Base-by-base conservation (phyloP, 2,113 vertebrate genomes). In the Lutjanus erythropterus region DNA sequence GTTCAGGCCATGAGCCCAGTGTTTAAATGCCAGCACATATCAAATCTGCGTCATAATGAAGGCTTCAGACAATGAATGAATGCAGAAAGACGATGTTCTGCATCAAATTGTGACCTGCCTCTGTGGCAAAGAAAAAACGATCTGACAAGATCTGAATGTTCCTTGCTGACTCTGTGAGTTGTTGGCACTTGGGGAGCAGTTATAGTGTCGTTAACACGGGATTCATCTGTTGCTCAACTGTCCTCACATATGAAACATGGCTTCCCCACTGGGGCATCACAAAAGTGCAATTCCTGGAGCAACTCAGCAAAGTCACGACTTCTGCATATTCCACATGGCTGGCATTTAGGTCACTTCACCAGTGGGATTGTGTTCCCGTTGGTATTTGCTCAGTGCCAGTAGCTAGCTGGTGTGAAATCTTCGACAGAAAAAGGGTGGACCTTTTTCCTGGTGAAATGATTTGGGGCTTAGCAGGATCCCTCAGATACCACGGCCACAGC, bases 311-410 rank as follows among this genome's bases (percentile, higher is more conserved):
- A 67, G 71, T 74, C 85, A 79, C 19, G 37, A 68, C 72, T 81
- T 50, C 55, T 44, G 73, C 80, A 81, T 86, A 73, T 53, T 75
- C 74, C 37, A 69, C 72, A 78, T 71, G 72, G 72, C 72, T 91
- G 84, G 84, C 85, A 88, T 90, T 88, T 71, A n/a, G 80, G 62
- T 27, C 37, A 31, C 59, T 71, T 71, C 80, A 42, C 37, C 56
- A 2, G 9, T 37, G 49, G 71, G 69, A 47, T 61, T 75, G 78
- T 61, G 5, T 86, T 88, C 68, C 42, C 4, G 37, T 29, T 56
- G 64, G 65, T 59, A 75, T 83, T 77, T 78, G 41, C 53, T 70
- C 65, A 67, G 50, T 29, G 53, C 56, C 74, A 44, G 82, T 29
- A 52, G 47, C 49, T 72, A 33, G 59, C 50, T 25, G 7, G 83